Conservation (phyloP, 2,797 vertebrate species). For the Rhinoraja longicauda region DNA sequence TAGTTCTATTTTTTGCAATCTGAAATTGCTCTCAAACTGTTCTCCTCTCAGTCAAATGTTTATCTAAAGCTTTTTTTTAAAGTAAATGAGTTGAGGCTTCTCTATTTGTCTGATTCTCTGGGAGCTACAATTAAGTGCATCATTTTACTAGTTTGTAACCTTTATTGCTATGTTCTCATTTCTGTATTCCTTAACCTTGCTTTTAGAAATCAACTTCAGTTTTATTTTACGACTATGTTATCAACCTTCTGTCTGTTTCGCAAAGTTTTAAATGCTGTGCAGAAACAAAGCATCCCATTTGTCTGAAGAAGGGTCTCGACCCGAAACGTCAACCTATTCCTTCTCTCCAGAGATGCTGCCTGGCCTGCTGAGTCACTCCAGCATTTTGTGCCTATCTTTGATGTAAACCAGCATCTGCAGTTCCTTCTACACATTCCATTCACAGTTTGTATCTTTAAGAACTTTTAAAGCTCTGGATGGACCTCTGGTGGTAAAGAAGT, state of each 20-base stretch:
- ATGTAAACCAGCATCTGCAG: too few species aligned
- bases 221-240: not conserved
- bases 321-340: too few species aligned
- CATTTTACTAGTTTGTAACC: not conserved
- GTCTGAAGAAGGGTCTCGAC: too few species aligned
- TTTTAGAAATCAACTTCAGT: not conserved
- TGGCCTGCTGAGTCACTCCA: too few species aligned
- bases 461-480: not conserved
- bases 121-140: not conserved
- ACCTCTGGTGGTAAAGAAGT: slow-evolving; percentile 11
- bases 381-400: too few species aligned
- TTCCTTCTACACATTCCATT: not conserved
- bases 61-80: not conserved
- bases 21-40: not conserved
- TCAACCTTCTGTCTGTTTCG: not conserved
- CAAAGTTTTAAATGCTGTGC: not conserved
- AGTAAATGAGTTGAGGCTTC: not conserved
- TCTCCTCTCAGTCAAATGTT: not conserved
- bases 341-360: too few species aligned
- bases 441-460: not conserved
- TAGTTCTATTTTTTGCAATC: not conserved
- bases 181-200: not conserved
- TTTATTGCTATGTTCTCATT: too few species aligned
- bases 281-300: not conserved
- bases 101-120: not conserved